Conservation (phyloP, 2,888 invertebrate species). For the Drosophila nr. perissopoda region DNA sequence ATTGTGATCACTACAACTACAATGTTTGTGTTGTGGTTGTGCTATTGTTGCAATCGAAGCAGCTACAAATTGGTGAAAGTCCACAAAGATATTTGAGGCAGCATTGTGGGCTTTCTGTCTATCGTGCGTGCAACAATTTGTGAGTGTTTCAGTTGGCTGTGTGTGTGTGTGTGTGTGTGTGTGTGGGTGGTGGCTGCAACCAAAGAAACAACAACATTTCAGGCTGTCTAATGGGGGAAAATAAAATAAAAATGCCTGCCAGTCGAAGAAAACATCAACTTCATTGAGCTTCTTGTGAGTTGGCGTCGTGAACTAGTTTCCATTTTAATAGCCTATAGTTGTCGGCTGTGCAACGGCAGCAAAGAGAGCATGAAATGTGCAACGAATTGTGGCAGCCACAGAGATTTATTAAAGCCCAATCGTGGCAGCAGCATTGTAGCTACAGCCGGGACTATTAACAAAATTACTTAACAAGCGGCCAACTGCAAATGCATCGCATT, state of each 20-base stretch:
- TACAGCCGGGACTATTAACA: conserved; percentile 69
- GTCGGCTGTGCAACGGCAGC: conserved; percentile 34
- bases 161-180: conserved; percentile 27
- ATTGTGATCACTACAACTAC: conserved; percentile 23
- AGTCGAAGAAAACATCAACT: conserved; percentile 46
- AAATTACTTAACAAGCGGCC: conserved; percentile 78
- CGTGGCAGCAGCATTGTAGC: conserved; percentile 2
- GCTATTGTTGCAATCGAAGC: conserved; percentile 60
- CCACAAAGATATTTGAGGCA: conserved; percentile 48
- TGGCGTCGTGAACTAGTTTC: conserved; percentile 69
- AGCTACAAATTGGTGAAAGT: conserved; percentile 72
- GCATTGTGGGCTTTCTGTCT: conserved; percentile 12
- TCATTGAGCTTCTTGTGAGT: conserved; percentile 63
- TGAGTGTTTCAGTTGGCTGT: conserved; percentile 17
- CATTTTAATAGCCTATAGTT: conserved; percentile 64
- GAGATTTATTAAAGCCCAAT: conserved; percentile 74
- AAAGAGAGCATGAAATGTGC: conserved; percentile 81
- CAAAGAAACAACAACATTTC: background rate
- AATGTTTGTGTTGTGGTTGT: conserved; percentile 22
- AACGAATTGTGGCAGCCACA: conserved; percentile 78
- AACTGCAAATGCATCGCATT: conserved; percentile 63
- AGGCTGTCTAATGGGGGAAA: conserved; percentile 1
- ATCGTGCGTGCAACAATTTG: conserved; percentile 72
- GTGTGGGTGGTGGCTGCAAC: conserved; percentile 34
- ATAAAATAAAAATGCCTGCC: conserved; percentile 13